Conservation (phyloP, 2,888 invertebrate genomes). For the Nymphalis polychloros region DNA sequence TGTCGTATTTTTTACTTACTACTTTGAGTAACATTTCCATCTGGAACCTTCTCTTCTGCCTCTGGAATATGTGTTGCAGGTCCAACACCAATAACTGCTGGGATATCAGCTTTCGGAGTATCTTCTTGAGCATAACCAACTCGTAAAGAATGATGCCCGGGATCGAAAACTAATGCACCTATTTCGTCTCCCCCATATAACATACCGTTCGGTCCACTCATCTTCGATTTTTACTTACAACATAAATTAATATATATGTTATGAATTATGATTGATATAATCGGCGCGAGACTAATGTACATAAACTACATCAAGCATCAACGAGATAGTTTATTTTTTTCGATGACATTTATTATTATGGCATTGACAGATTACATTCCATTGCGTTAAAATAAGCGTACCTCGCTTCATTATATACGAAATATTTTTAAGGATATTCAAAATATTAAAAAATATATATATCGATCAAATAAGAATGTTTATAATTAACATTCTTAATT, state of each 20-base stretch:
- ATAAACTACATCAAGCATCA: neutral
- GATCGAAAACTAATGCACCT: constrained; percentile 98
- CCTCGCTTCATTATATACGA: neutral
- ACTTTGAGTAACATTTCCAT: constrained; percentile 85
- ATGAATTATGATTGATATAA: constrained; percentile 2
- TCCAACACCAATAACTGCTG: constrained; percentile 93
- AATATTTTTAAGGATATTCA: no score
- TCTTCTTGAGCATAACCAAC: constrained; percentile 99
- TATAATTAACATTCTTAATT: no score
- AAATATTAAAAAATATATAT: no score
- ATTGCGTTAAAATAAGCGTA: neutral
- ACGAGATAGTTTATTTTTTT: neutral
- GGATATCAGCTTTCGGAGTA: constrained; percentile 99
- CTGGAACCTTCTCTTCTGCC: constrained; percentile 88
- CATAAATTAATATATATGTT: constrained; percentile 2
- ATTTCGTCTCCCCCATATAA: constrained; percentile 98
- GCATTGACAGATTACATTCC: neutral
- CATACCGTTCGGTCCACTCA: constrained; percentile 85
- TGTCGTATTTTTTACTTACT: constrained; percentile 51
- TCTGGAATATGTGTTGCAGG: constrained; percentile 87
- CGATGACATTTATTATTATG: neutral
- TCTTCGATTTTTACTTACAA: constrained; percentile 41
- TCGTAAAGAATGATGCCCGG: constrained; percentile 88
- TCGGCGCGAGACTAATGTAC: constrained; percentile 6
- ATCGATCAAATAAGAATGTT: no score